Evolutionary conservation across 2,113 vertebrate genomes (phyloP), one percentile per base, ranked within the genome.

Genomic region (Pterocles burchelli): DNA sequence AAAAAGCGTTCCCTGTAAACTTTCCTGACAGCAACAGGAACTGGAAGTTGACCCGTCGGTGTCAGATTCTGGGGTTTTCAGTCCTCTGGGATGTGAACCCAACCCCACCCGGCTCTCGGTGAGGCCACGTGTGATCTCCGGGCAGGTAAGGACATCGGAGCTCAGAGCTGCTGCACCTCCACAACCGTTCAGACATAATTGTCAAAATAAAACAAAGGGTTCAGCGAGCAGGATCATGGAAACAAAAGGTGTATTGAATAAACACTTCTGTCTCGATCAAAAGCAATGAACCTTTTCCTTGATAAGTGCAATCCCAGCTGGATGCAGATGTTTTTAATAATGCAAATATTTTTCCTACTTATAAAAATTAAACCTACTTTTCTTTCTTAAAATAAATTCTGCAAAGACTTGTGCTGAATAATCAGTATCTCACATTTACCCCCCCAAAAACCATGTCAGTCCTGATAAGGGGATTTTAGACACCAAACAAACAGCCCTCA

Each of bases 251-350:
- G 31, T 46, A 61, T 93, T 74, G 96, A 90, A 89, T 91, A 91
- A 95, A 96, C 94, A 95, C 91, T 71, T 34, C 78, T 58, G 72
- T 6, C 73, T 91, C 93, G 95, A 91, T 97, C 97, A 96, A 76
- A 91, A 86, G 89, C 85, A 95, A 95, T 98, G 96, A 95, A 65
- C 4, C 1, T 72, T 80, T 45, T 73, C 65, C 90, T 96, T 87
- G 96, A 95, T 96, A 97, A 96, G 91, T 89, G 93, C 90, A 83
- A 87, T 81, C 94, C 61, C 77, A 4, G 96, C 68, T 94, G 91
- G 61, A 73, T 76, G 72, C 97, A 97, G 71, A 96, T 98, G 97
- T 83, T 97, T 97, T 80, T 66, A 96, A 97, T 97, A 88, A 96
- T 48, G 86, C 75, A 90, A 85, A 83, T 76, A 89, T 86, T 96